Conservation (phyloP, 2,888 invertebrate genomes). For the Melinaea menophilus region DNA sequence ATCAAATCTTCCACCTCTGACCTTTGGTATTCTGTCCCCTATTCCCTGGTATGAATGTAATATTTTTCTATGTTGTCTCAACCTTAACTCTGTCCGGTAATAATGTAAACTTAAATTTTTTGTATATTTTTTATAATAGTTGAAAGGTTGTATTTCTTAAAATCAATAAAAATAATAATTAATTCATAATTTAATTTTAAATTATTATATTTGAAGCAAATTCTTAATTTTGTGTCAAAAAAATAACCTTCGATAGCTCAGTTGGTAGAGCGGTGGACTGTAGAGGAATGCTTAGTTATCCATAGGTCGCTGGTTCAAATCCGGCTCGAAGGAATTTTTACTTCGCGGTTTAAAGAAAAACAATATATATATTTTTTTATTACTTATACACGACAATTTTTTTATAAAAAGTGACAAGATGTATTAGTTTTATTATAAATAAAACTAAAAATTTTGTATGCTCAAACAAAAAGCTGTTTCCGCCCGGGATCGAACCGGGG, state of each 20-base stretch:
- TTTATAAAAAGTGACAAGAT: neutral
- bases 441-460: neutral
- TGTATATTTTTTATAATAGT: too few relatives aligned
- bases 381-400: neutral
- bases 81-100: too few relatives aligned
- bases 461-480: constrained; percentile 62
- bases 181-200: too few relatives aligned
- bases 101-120: too few relatives aligned
- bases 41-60: too few relatives aligned
- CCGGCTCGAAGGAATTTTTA: constrained; percentile 75
- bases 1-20: too few relatives aligned
- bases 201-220: neutral
- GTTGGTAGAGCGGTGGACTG: constrained; percentile 71
- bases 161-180: too few relatives aligned
- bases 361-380: neutral
- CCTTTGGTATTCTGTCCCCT: too few relatives aligned
- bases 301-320: constrained; percentile 81
- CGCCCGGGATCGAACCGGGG: constrained; percentile 85
- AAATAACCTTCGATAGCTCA: constrained; percentile 62
- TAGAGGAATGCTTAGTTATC: constrained; percentile 55
- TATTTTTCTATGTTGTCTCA: too few relatives aligned
- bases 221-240: neutral
- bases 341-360: constrained; percentile 12
- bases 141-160: too few relatives aligned
- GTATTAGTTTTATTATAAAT: neutral